phyloP scores from a whole-genome alignment of 2,113 vertebrate genomes.

The Hydrochoerus hydrochaeris region DNA sequence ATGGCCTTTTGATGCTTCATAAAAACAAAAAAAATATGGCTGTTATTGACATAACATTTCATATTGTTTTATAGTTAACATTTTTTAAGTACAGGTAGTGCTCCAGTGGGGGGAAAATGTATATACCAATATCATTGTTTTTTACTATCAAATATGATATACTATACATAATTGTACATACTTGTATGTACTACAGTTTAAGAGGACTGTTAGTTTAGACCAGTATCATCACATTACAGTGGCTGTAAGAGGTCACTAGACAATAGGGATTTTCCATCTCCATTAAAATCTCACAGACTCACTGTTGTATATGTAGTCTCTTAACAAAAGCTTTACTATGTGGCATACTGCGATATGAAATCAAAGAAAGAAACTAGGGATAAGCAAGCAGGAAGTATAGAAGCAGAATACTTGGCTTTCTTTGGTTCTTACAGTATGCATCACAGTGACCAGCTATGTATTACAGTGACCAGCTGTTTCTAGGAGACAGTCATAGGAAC shows the following conservation, averaged over 20 bases:
- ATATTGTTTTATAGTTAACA: not conserved
- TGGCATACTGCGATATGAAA: not conserved
- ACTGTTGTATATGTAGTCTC: not conserved
- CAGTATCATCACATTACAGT: not conserved
- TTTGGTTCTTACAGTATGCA: no score
- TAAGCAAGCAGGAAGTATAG: no score
- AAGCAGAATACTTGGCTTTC: no score
- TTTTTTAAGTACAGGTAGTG: not conserved
- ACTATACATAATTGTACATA: not conserved
- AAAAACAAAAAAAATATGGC: no score
- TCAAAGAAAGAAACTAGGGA: not conserved
- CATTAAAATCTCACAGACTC: not conserved
- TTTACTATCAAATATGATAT: not conserved
- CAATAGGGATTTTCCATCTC: not conserved
- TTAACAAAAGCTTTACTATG: not conserved
- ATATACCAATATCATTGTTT: not conserved
- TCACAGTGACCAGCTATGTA: no score
- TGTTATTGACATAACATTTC: not conserved
- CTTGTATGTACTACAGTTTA: not conserved
- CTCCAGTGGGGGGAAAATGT: not conserved
- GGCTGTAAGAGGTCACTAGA: not conserved
- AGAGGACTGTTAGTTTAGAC: not conserved
- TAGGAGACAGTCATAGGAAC: no score
- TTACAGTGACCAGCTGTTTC: no score
- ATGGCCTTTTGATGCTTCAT: not conserved